Evolutionary conservation across 2,888 invertebrate genomes (phyloP).

Genomic region (Pherbina coryleti): DNA sequence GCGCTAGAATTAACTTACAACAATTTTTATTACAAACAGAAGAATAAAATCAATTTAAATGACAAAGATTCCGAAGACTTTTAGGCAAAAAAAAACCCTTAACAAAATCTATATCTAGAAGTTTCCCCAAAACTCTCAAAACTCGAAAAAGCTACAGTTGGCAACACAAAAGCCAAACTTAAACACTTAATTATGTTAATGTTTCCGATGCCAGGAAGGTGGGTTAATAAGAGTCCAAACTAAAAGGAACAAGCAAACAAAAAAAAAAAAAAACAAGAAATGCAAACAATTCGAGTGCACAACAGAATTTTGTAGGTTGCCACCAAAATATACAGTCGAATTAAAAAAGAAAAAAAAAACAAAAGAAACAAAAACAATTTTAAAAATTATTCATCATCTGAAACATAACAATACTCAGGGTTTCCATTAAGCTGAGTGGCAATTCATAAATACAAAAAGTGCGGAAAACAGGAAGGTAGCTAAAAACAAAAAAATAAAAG

Average conservation of each 20-base stretch:
- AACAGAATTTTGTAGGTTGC: neutral
- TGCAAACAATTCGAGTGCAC: neutral
- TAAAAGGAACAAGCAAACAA: too few species aligned
- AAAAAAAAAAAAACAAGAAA: neutral
- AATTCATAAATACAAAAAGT: neutral
- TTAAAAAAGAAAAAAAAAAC: too few species aligned
- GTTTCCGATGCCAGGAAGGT: neutral
- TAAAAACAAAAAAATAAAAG: neutral
- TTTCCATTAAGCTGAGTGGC: conserved; percentile 19
- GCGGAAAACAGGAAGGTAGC: neutral
- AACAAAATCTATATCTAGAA: too few species aligned
- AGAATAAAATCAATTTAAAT: neutral
- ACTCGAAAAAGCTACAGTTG: neutral
- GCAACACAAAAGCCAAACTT: neutral
- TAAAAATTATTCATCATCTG: neutral
- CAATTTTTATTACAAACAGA: neutral
- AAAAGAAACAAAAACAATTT: neutral
- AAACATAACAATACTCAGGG: neutral
- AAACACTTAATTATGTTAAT: conserved; percentile 1
- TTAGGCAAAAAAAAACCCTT: neutral
- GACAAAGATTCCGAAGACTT: neutral
- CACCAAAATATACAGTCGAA: neutral
- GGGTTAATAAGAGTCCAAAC: neutral
- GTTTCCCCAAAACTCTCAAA: neutral
- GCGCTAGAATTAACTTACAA: neutral